Percentiles rank a stretch among this genome's conserved stretches.
phyloP scores from a whole-genome alignment of 2,113 vertebrate species.

The Heliornis fulica region DNA sequence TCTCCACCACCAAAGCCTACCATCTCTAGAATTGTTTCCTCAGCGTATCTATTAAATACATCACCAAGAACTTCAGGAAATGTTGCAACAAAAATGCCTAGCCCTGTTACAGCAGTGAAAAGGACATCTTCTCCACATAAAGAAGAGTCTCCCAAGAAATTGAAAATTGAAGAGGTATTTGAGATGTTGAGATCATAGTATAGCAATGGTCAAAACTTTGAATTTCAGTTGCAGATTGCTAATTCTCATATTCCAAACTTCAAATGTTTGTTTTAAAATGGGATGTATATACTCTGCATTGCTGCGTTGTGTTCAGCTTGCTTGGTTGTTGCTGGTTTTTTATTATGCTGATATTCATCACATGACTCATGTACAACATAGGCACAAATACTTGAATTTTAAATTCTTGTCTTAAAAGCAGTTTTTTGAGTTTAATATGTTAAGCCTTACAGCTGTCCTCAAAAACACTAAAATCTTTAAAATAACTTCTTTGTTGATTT shows the following conservation, averaged over 20 bases:
- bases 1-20: conserved; percentile 77
- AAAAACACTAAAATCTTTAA: neutral
- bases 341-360: neutral
- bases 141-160: conserved; percentile 79
- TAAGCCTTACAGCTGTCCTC: neutral
- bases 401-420: neutral
- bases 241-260: neutral
- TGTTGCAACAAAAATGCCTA: conserved; percentile 76
- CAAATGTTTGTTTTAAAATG: neutral
- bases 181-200: neutral
- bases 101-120: conserved; percentile 72
- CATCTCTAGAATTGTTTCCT: conserved; percentile 74
- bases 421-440: neutral
- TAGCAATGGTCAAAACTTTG: neutral
- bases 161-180: conserved; percentile 80
- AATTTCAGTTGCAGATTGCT: neutral
- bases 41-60: conserved; percentile 76
- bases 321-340: neutral
- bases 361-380: rapidly evolving
- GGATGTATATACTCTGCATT: neutral
- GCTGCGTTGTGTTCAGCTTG: neutral
- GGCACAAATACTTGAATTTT: neutral
- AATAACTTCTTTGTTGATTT: neutral
- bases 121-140: conserved; percentile 76
- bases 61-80: conserved; percentile 76